phyloP scores from a whole-genome alignment of 2,113 vertebrate genomes.

The Daboia siamensis region DNA sequence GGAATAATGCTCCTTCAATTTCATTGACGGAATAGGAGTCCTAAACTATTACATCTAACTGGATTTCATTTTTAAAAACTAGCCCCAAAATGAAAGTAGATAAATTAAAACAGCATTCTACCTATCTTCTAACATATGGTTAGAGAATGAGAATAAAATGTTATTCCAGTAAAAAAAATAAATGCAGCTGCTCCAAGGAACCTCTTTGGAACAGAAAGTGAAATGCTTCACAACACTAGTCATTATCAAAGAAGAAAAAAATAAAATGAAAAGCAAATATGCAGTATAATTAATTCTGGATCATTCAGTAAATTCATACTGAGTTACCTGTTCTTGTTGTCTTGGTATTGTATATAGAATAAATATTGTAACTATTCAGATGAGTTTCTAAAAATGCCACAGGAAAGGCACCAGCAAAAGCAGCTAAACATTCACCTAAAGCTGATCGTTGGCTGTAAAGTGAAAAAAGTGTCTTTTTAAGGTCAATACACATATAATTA shows the following conservation, averaged over 20 bases:
- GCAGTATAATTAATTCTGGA: neutral
- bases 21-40: neutral
- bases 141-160: neutral
- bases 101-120: neutral
- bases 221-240: neutral
- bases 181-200: neutral
- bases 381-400: slow-evolving; percentile 93
- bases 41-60: neutral
- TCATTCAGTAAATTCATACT: neutral
- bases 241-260: neutral
- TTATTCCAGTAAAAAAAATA: neutral
- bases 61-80: neutral
- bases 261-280: neutral
- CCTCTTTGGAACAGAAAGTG: neutral
- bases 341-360: slow-evolving; percentile 91
- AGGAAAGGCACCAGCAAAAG: slow-evolving; percentile 90
- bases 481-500: neutral
- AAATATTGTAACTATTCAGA: slow-evolving; percentile 85
- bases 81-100: neutral
- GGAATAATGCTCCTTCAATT: neutral
- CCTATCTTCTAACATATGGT: neutral
- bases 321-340: slow-evolving; percentile 77
- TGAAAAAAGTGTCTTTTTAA: neutral
- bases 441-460: slow-evolving; percentile 86
- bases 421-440: slow-evolving; percentile 89